Evolutionary conservation across 2,113 vertebrate genomes (phyloP), one percentile per base, ranked within the genome.

Genomic region (Dunckerocampus dactyliophorus): DNA sequence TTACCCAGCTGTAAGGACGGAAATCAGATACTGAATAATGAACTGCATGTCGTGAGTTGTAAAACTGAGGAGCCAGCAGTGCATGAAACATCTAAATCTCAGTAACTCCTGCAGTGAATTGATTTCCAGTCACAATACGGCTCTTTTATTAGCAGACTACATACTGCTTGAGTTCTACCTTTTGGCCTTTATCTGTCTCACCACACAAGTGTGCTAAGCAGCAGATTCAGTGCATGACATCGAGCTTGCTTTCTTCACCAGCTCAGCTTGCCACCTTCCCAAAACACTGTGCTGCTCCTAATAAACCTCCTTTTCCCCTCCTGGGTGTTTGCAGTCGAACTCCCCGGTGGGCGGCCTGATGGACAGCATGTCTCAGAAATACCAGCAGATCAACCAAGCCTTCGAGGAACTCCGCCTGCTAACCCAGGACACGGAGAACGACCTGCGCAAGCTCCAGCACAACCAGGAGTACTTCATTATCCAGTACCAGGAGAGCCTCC

Each of bases 401-500:
- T 98, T 99, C 0, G 96, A 99, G 85, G 96, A 98, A 87, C 92
- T 98, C 42, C 90, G 96, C 11, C 80, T 94, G 78, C 87, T 97
- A 72, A 96, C 94, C 0, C 94, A 97, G 81, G 96, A 97, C 86
- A 97, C 95, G 0, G 95, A 98, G 86, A 99, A 92, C 0, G 94
- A 98, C 63, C 89, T 98, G 69, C 93, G 96, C 81, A 97, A 96
- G 85, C 92, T 99, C 72, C 95, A 98, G 77, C 95, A 97, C 87
- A 95, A 94, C 1, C 96, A 99, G 71, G 96, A 99, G 71, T 99
- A 97, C 67, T 99, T 99, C 86, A 98, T 99, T 85, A 99, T 99
- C 88, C 96, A 99, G 83, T 99, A 99, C 77, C 95, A 98, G 81
- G 96, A 98, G 88, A 98, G 95, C 85, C 91, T 98, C 72, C 87